Conservation (phyloP, 2,113 vertebrate species). For the Eonycteris spelaea region DNA sequence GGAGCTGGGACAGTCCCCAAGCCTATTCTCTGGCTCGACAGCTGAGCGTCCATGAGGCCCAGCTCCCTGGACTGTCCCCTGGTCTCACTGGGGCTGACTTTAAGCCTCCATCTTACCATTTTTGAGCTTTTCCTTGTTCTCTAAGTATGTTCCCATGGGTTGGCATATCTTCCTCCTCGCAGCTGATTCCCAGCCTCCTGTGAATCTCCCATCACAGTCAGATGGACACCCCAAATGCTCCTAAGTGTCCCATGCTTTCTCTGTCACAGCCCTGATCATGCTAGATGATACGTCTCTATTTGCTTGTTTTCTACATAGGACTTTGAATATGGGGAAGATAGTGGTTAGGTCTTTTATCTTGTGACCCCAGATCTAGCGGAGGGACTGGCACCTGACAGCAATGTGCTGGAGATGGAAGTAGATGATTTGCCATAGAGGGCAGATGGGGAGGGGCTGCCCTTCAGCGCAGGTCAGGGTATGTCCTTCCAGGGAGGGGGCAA, state of each 20-base stretch:
- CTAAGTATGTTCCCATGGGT: too few species aligned
- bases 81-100: neutral
- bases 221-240: neutral
- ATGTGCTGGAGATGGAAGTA: neutral
- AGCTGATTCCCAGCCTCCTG: neutral
- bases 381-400: neutral
- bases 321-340: neutral
- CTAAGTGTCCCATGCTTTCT: neutral
- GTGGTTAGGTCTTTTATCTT: neutral
- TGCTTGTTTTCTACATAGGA: neutral
- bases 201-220: fast-evolving
- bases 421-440: neutral
- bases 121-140: neutral
- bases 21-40: too few species aligned
- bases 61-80: neutral
- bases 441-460: neutral
- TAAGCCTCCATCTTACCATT: neutral
- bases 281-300: fast-evolving
- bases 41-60: neutral
- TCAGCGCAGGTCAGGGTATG: too few species aligned
- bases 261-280: fast-evolving
- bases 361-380: neutral
- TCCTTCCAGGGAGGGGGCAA: neutral
- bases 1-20: fast-evolving
- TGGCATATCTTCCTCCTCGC: neutral